Base-by-base conservation (phyloP, 2,113 vertebrate species). In the Rhinoderma darwinii region DNA sequence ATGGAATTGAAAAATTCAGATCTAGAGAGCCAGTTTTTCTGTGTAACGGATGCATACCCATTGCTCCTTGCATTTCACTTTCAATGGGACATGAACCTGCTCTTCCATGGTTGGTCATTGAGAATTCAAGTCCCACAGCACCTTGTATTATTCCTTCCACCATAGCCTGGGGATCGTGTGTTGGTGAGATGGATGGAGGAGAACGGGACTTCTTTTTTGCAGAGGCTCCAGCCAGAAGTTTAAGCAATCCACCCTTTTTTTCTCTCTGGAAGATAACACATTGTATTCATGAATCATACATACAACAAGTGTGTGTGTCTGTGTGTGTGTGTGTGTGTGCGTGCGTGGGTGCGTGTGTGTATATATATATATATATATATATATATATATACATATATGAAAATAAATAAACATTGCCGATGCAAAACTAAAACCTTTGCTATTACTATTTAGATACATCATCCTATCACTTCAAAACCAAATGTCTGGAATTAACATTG, bases 1-100 rank as follows among this genome's bases (percentile, higher is more conserved):
- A 97, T n/a, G 96, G 96, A 91, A 95, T 90, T 22, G 96, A 95
- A 91, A 99, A 97, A 94, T 97, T 98, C 84, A 98, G 97, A 92
- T 99, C 98, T 94, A 99, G 95, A 30, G 98, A 99, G 39, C 98
- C 97, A 0, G 96, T 97, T 93, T 99, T 99, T 84, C 97, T 96
- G 96, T 99, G 97, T 89, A 99, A 94, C 0, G 98, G 97, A 90
- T 98, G 96, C 92, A 98, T 91, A n/a, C 96, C 96, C 88, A 97
- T 96, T 9, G 97, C 97, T 0, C 98, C 98, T 37, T 96, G 95
- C 96, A 97, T 97, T 90, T 99, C 97, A 70, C 97, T 99, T 91
- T 99, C 98, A 0, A 98, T 95, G 2, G 98, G 98, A 89, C 98
- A 99, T 10, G 98, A 99, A 22, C 98, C 98, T 0, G 98, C 98